A percentile compares a stretch with the other conserved stretches of the same genome.
Conservation (phyloP, 2,888 invertebrate species). For the Acleris holmiana region DNA sequence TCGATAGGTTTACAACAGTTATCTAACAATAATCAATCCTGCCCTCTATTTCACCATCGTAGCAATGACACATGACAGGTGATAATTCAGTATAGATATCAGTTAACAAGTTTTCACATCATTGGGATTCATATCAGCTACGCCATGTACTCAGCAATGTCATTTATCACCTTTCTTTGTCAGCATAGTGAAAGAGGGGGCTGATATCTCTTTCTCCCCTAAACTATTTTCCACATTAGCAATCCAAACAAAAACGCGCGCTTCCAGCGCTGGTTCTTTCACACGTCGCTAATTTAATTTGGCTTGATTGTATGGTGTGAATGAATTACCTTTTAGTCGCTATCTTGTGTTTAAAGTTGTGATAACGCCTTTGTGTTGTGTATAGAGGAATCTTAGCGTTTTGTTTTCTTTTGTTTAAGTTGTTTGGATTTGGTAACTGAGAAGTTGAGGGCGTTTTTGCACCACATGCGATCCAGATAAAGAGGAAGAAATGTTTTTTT, state of each 20-base stretch:
- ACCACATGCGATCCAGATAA: too few relatives aligned
- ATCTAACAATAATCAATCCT: neutral
- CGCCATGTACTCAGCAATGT: too few relatives aligned
- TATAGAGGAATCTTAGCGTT: neutral
- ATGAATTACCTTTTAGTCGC: constrained; percentile 25
- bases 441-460: too few relatives aligned
- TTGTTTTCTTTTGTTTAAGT: neutral
- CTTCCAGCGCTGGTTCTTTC: constrained; percentile 20
- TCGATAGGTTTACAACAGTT: too few relatives aligned
- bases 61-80: too few relatives aligned
- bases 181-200: too few relatives aligned
- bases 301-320: constrained; percentile 33
- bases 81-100: too few relatives aligned
- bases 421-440: neutral
- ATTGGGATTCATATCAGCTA: too few relatives aligned
- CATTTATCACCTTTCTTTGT: too few relatives aligned
- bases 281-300: constrained; percentile 37
- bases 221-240: neutral
- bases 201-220: neutral
- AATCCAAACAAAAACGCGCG: neutral
- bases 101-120: too few relatives aligned
- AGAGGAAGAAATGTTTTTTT: too few relatives aligned
- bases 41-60: too few relatives aligned
- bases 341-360: constrained; percentile 21
- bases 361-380: neutral